Base-by-base conservation (phyloP, 1,140 invertebrate genomes). In the Lordiphosa stackelbergi region DNA sequence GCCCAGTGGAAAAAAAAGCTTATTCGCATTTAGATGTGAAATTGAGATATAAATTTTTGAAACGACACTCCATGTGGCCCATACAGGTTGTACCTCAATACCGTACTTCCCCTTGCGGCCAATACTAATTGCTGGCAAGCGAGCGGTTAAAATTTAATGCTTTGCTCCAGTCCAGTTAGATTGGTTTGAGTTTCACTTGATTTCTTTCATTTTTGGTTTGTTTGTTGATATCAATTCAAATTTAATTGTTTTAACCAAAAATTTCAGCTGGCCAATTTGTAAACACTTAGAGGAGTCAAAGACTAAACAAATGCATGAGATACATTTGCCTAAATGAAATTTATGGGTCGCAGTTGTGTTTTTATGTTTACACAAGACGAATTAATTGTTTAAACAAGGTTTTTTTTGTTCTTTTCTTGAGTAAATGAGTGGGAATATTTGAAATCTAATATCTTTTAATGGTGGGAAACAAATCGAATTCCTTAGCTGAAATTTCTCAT, bases 21-120 rank as follows among this genome's bases (percentile, higher is more conserved):
- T 84, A 83, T 83, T 83, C 77, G 77, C 77, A 83, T 83, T 83
- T 83, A 83, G 77, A 83, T 83, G 77, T 83, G 78, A 84, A 84
- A 83, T 83, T 73, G 77, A 83, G 77, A 83, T 83, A 83, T 83
- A 83, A 83, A 83, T 83, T 83, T n/a, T 83, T 84, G 61, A 83
- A 83, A 84, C 78, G 77, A 70, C 72, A 83, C 59, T 58, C 54
- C 53, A 48, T 51, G 64, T 19, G 19, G 19, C 19, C 51, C 47
- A 46, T 55, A 56, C 54, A 53, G 47, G 48, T 42, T 42, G 28
- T 53, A 34, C 51, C 35, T 37, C 16, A 16, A 3, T 24, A 12
- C 31, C 41, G 34, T 46, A 10, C n/a, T 36, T 10, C 52, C 3
- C n/a, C 48, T 34, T 24, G 2, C 34, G 13, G 12, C 11, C 45